A percentile compares a stretch with the other conserved stretches of the same genome.
Conservation (phyloP, 2,113 vertebrate species). For the Brienomyrus brachyistius region DNA sequence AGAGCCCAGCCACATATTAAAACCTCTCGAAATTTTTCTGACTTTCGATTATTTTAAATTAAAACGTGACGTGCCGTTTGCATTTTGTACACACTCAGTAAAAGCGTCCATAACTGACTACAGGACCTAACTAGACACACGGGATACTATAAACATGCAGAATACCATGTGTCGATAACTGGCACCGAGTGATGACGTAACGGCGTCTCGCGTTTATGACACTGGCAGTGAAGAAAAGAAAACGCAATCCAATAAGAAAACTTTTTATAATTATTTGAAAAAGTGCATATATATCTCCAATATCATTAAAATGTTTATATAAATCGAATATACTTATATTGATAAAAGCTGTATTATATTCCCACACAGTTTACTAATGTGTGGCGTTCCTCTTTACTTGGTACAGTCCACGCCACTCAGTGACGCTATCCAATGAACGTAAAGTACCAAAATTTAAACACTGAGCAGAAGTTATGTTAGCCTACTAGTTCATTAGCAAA, state of each 20-base stretch:
- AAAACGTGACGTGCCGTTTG: background rate
- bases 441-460: slow-evolving; percentile 6
- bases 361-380: background rate
- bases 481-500: background rate
- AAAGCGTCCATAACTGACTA: background rate
- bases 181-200: background rate
- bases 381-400: background rate
- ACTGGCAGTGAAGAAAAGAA: background rate
- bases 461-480: background rate
- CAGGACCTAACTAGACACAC: background rate
- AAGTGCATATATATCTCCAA: background rate
- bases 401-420: background rate
- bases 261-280: background rate
- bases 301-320: background rate
- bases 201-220: background rate
- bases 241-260: background rate
- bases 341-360: background rate
- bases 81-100: background rate
- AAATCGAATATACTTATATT: background rate
- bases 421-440: slow-evolving; percentile 22
- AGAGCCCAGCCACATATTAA: background rate
- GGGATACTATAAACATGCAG: background rate
- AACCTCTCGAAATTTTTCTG: background rate
- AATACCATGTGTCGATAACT: background rate
- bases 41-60: background rate